Base-by-base conservation (phyloP, 92 coral and sea anemone genomes). In the Epizoanthus scotinus region DNA sequence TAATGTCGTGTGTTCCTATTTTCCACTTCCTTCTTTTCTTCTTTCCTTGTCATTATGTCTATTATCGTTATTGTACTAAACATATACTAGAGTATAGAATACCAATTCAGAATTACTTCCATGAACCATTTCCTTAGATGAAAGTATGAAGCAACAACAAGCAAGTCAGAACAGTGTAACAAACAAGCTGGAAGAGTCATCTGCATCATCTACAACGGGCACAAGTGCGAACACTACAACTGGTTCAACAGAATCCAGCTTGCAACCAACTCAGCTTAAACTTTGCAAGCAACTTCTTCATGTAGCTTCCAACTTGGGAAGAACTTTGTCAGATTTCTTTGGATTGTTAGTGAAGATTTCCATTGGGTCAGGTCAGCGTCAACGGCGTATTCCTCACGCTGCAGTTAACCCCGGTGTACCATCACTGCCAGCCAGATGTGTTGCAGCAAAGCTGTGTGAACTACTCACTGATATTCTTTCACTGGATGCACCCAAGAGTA, bases 361-460 rank as follows among this genome's bases (percentile, higher is more conserved):
- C 64, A 93, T 95, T 73, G 98, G 98, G 9, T 91, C 99, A 0
- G 98, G 95, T 9, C 99, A 95, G 79, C 89, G 98, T 21, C 99
- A 95, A 83, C 90, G 99, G 22, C 87, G 99, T 25, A 89, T 89
- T n/a, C 99, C 97, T 18, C 99, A 93, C 25, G 70, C 87, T 15
- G 88, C 88, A 9, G 86, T 87, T 2, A 83, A 79, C 2, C 97
- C 98, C 20, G 90, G 93, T 38, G 82, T 91, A 63, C 99, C 99
- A 19, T 88, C 97, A 26, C 19, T 86, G 18, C 92, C 94, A 18
- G 99, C 96, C 24, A 79, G 91, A 59, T 68, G 86, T 72, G 91
- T 95, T 26, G 89, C 99, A 3, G 70, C 88, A 13, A 93, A 95
- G 87, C 87, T 95, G 22, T 90, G 92, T 42, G 84, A 91, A 72